Evolutionary conservation across 2,113 vertebrate species (phyloP).

Genomic region (Chlamydotis undulata): DNA sequence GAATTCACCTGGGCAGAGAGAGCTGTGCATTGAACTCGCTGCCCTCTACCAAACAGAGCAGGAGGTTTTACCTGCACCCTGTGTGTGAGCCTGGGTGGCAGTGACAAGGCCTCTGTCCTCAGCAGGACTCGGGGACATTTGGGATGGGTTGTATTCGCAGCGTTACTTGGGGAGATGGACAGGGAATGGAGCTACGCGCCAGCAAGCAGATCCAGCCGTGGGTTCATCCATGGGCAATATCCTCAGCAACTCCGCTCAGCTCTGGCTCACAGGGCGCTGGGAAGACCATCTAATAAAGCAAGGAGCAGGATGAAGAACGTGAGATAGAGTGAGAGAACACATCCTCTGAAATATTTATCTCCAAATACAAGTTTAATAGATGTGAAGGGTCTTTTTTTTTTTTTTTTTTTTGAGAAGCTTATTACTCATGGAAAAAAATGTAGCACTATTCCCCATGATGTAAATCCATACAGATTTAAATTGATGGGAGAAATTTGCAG

Average conservation of each 20-base stretch:
- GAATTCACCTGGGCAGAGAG: background rate
- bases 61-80: background rate
- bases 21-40: background rate
- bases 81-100: background rate
- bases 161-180: background rate
- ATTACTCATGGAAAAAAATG: background rate
- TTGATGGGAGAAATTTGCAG: background rate
- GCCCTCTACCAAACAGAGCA: background rate
- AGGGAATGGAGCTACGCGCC: rapidly evolving
- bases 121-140: background rate
- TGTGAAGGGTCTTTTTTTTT: background rate
- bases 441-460: background rate
- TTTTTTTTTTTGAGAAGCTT: background rate
- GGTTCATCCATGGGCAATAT: background rate
- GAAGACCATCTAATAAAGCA: background rate
- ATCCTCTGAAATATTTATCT: background rate
- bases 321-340: background rate
- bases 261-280: background rate
- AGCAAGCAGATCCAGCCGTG: background rate
- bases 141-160: background rate
- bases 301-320: background rate
- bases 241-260: background rate
- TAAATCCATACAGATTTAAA: constrained; percentile 28
- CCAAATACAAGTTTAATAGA: background rate
- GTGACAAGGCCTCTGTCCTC: background rate